These are phyloP conservation scores for Eulemur rufifrons DNA, from an alignment of 2,113 vertebrate genomes.

Conservation along the genomic window DNA sequence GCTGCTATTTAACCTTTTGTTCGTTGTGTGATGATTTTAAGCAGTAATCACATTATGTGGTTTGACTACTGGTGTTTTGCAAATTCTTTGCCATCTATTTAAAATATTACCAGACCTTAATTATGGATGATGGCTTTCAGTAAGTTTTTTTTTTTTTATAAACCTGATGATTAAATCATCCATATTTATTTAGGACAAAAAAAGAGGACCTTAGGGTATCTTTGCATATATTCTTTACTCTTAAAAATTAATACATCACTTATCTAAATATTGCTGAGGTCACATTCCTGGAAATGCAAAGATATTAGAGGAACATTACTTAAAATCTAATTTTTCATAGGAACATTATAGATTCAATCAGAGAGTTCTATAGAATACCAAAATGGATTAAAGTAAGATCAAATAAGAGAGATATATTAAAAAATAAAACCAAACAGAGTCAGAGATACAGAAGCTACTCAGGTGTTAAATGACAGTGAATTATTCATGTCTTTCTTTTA, in stretches of 20 bases:
- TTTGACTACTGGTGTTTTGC: neutral
- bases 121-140: neutral
- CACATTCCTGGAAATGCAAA: slow-evolving; percentile 51
- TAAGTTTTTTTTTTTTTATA: neutral
- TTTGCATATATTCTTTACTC: slow-evolving; percentile 43
- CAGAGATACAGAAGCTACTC: neutral
- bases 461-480: neutral
- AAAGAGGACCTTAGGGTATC: neutral
- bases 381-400: slow-evolving; percentile 8
- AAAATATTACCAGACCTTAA: neutral
- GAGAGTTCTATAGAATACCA: slow-evolving; percentile 12
- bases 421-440: neutral
- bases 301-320: slow-evolving; percentile 25
- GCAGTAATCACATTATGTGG: neutral
- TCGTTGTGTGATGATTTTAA: neutral
- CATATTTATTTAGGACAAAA: slow-evolving; percentile 34
- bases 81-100: neutral
- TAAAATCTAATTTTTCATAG: slow-evolving; percentile 52
- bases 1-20: neutral
- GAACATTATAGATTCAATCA: neutral
- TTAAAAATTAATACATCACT: slow-evolving; percentile 33
- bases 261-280: slow-evolving; percentile 44
- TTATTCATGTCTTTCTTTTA: neutral
- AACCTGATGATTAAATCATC: neutral
- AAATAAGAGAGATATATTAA: neutral